Evolutionary conservation across 1,140 invertebrate species (phyloP).

Genomic region (Drosophila pandora): DNA sequence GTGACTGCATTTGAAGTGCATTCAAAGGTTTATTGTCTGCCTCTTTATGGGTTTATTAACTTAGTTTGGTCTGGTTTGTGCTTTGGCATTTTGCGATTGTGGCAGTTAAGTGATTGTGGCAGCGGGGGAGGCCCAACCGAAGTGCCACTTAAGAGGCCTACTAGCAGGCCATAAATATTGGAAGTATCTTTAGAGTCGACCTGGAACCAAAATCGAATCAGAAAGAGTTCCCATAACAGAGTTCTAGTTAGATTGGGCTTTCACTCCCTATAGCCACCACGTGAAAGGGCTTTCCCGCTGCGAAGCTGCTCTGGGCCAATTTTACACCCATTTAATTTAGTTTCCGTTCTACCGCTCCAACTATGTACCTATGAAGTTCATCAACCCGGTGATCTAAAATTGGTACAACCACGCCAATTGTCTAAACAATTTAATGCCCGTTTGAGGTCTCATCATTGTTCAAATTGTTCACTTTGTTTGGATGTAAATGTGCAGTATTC

Average conservation of each 20-base stretch:
- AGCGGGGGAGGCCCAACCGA: neutral
- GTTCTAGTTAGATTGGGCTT: constrained; percentile 23
- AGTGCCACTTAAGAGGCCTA: constrained; percentile 2
- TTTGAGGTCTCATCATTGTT: constrained; percentile 30
- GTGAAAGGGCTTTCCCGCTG: constrained; percentile 39
- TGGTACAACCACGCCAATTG: constrained; percentile 23
- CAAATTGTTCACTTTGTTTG: constrained; percentile 23
- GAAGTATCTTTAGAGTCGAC: neutral
- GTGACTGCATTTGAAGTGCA: constrained; percentile 65
- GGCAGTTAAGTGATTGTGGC: constrained; percentile 22
- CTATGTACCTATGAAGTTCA: constrained; percentile 21
- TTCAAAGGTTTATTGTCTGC: constrained; percentile 66
- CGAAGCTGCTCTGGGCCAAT: constrained; percentile 28
- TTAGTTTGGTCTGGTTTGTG: constrained; percentile 17
- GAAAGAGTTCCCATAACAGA: neutral
- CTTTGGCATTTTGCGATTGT: constrained; percentile 49
- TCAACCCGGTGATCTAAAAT: constrained; percentile 36
- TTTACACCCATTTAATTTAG: constrained; percentile 56
- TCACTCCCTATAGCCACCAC: constrained; percentile 7
- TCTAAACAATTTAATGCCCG: constrained; percentile 33
- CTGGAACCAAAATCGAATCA: too few relatives aligned
- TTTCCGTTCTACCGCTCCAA: constrained; percentile 33
- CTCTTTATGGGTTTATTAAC: constrained; percentile 78
- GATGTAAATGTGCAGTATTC: constrained; percentile 19
- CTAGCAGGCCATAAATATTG: neutral